Evolutionary conservation across 2,797 vertebrate species (phyloP).

Genomic region (Etheostoma perlongum): DNA sequence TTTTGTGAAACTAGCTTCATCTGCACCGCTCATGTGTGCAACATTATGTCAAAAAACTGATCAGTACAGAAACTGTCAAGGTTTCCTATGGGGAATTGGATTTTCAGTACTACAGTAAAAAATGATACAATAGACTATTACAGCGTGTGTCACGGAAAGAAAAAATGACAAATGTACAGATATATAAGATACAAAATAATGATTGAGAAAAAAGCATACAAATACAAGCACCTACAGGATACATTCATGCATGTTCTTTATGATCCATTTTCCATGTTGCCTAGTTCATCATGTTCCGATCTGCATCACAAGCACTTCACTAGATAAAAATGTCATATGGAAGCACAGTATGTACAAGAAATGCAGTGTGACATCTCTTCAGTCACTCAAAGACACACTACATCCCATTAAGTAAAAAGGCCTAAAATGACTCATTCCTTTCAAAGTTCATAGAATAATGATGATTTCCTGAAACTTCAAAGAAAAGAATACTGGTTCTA

Average conservation of each 20-base stretch:
- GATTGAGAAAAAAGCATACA: background rate
- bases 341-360: conserved; percentile 18
- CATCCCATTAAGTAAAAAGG: background rate
- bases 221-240: no score
- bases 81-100: background rate
- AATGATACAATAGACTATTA: background rate
- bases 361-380: background rate
- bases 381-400: background rate
- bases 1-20: background rate
- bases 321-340: conserved; percentile 33
- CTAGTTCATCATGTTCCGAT: conserved; percentile 3
- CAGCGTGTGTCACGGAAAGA: background rate
- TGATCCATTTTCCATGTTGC: background rate
- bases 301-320: background rate
- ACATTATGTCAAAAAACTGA: background rate
- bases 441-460: conserved; percentile 21
- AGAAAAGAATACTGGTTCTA: conserved; percentile 19
- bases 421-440: background rate
- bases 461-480: conserved; percentile 34
- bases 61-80: background rate
- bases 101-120: background rate
- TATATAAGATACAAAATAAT: no score
- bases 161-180: background rate
- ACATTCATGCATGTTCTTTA: background rate
- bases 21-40: background rate